These are phyloP conservation scores for Emydoidea blandingii DNA, from an alignment of 2,797 vertebrate genomes.

Conservation along the genomic window DNA sequence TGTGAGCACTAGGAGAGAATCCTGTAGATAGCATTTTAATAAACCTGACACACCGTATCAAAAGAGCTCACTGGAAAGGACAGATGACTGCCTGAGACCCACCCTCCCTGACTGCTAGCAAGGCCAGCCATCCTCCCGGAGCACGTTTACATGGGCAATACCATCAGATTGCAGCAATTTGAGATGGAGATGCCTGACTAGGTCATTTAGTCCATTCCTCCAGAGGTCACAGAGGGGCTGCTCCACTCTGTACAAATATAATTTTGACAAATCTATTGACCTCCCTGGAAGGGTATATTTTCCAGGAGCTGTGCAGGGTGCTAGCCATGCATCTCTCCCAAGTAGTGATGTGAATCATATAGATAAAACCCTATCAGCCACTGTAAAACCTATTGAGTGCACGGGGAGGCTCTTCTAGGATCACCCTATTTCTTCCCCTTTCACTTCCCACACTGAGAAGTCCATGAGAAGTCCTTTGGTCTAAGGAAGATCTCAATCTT, in stretches of 20 bases:
- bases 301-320: background rate
- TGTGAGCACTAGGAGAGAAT: conserved; percentile 41
- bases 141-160: background rate
- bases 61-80: background rate
- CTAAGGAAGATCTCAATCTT: background rate
- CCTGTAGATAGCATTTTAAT: conserved; percentile 47
- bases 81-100: background rate
- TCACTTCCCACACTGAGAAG: background rate
- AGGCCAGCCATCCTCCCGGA: background rate
- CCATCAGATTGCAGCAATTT: background rate
- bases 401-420: background rate
- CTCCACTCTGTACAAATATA: background rate
- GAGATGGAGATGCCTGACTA: background rate
- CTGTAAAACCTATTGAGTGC: fast-evolving
- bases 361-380: background rate
- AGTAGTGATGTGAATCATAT: background rate
- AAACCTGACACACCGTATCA: background rate
- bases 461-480: background rate
- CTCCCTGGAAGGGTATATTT: background rate
- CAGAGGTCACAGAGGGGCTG: conserved; percentile 18
- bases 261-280: background rate
- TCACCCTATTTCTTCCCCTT: background rate
- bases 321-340: background rate
- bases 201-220: background rate
- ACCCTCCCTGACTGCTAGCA: background rate